Evolutionary conservation across 2,888 invertebrate species (phyloP).

Genomic region (Malthinus seriepunctatus): DNA sequence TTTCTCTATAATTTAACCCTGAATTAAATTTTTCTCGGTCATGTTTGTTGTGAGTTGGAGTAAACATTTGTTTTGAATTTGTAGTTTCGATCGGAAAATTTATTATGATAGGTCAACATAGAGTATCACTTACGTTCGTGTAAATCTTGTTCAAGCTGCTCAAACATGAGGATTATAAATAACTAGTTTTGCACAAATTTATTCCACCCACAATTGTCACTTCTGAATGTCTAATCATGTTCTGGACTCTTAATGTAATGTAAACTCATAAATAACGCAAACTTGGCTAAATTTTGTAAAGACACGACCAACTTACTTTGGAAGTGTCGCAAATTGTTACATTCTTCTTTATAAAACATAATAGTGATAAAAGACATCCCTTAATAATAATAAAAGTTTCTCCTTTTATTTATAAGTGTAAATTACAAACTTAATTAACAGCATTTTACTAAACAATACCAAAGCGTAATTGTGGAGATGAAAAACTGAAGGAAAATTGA

Average conservation of each 20-base stretch:
- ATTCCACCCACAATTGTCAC: conserved; percentile 4
- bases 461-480: not conserved
- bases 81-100: too few relatives aligned
- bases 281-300: conserved; percentile 5
- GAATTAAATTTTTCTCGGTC: too few relatives aligned
- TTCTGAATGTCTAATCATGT: conserved; percentile 4
- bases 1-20: too few relatives aligned
- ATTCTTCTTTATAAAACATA: not conserved
- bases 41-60: too few relatives aligned
- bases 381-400: not conserved
- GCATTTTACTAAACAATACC: not conserved
- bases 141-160: too few relatives aligned
- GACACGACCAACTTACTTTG: conserved; percentile 3
- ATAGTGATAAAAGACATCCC: too few relatives aligned
- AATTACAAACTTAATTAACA: conserved; percentile 2
- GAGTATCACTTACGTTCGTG: too few relatives aligned
- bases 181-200: not conserved
- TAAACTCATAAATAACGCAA: conserved; percentile 7
- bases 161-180: too few relatives aligned
- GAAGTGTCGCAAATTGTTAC: conserved; percentile 1
- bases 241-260: conserved; percentile 1
- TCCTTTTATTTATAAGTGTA: not conserved
- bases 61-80: too few relatives aligned
- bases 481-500: not conserved
- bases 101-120: too few relatives aligned